Percentiles rank a stretch among this genome's conserved stretches.
Evolutionary conservation across 2,113 vertebrate genomes (phyloP).

Genomic region (Xiphorhynchus elegans): DNA sequence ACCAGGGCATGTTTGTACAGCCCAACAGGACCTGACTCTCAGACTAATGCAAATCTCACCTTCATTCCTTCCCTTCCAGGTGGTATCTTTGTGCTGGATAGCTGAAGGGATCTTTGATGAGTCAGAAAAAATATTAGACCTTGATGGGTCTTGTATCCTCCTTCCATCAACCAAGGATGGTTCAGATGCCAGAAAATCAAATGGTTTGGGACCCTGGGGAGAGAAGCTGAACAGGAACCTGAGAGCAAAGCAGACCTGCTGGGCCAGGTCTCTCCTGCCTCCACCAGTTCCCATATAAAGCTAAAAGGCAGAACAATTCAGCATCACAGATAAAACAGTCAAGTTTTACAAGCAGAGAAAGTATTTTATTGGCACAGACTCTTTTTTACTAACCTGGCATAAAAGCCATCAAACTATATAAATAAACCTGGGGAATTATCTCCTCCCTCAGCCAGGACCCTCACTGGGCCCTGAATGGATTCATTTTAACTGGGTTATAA

Average conservation of each 20-base stretch:
- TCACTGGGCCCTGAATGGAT: neutral
- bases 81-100: neutral
- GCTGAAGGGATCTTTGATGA: neutral
- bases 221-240: neutral
- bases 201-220: neutral
- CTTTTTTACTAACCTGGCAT: conserved; percentile 36
- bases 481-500: conserved; percentile 43
- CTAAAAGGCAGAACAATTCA: neutral
- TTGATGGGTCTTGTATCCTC: neutral
- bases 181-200: neutral
- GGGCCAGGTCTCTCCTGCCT: neutral
- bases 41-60: neutral
- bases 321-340: neutral
- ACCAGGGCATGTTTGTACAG: neutral
- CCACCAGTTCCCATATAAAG: neutral
- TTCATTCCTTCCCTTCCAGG: neutral
- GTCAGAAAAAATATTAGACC: neutral
- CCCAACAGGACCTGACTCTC: neutral
- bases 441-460: conserved; percentile 2
- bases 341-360: conserved; percentile 9
- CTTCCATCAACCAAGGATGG: neutral
- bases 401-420: conserved; percentile 41
- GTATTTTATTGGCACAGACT: conserved; percentile 29
- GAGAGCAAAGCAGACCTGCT: neutral
- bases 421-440: conserved; percentile 51